A percentile compares a stretch with the other conserved stretches of the same genome.
phyloP scores from a whole-genome alignment of 2,113 vertebrate genomes.

The Siniperca knerii region DNA sequence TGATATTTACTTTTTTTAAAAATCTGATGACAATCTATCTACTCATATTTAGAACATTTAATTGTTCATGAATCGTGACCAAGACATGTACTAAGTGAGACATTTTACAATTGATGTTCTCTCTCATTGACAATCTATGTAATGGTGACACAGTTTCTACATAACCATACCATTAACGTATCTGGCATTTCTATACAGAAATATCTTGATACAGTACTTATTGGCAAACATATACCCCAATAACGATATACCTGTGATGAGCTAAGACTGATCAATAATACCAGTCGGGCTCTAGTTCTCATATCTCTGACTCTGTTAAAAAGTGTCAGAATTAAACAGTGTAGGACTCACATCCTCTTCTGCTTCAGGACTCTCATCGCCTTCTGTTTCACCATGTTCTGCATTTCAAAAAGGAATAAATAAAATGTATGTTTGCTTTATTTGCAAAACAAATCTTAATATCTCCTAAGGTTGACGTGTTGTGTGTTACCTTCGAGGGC shows the following conservation, averaged over 20 bases:
- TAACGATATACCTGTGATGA: neutral
- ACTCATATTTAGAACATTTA: neutral
- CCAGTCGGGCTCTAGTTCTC: neutral
- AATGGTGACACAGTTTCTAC: neutral
- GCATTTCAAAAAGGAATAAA: conserved; percentile 70
- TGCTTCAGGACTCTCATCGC: conserved; percentile 97
- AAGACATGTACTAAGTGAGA: neutral
- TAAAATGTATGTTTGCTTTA: neutral
- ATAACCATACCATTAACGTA: neutral
- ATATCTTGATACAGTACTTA: neutral
- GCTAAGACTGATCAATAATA: neutral
- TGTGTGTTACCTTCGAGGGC: conserved; percentile 90
- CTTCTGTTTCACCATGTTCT: conserved; percentile 99
- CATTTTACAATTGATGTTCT: too few species aligned
- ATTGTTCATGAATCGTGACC: neutral
- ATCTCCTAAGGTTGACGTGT: too few species aligned
- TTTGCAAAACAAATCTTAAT: neutral
- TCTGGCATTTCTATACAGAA: neutral
- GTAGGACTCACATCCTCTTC: conserved; percentile 94
- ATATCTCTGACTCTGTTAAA: neutral
- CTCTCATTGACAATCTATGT: too few species aligned
- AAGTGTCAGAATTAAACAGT: neutral
- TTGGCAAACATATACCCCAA: neutral
- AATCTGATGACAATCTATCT: neutral
- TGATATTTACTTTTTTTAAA: neutral